phyloP scores from a whole-genome alignment of 2,113 vertebrate species.

The Oceanodroma tethys region DNA sequence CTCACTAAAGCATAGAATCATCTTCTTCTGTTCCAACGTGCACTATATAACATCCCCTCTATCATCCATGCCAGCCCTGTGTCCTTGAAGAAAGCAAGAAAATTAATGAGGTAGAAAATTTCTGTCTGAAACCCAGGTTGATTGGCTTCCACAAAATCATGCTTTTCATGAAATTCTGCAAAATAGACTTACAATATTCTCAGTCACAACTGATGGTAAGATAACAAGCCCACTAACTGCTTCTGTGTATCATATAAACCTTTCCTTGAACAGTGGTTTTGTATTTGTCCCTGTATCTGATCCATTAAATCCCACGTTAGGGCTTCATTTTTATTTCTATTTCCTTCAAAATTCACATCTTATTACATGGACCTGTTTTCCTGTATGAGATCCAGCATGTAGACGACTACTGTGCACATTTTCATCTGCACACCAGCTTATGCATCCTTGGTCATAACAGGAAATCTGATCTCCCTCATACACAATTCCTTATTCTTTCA shows the following conservation, averaged over 20 bases:
- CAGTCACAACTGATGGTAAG: not conserved
- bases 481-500: not conserved
- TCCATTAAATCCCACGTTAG: not conserved
- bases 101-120: not conserved
- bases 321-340: not conserved
- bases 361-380: not conserved
- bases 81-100: not conserved
- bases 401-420: not conserved
- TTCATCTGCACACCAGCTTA: not conserved
- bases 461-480: not conserved
- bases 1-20: not conserved
- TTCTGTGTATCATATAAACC: not conserved
- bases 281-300: not conserved
- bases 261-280: not conserved
- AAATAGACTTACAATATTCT: not conserved
- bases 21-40: not conserved
- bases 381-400: not conserved
- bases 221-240: not conserved
- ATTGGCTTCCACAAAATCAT: not conserved
- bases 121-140: not conserved
- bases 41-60: not conserved
- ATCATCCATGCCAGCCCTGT: not conserved
- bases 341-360: not conserved
- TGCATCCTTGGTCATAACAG: not conserved
- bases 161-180: not conserved